These are phyloP conservation scores for Hyles vespertilio DNA, from an alignment of 1,140 invertebrate genomes.

Conservation along the genomic window DNA sequence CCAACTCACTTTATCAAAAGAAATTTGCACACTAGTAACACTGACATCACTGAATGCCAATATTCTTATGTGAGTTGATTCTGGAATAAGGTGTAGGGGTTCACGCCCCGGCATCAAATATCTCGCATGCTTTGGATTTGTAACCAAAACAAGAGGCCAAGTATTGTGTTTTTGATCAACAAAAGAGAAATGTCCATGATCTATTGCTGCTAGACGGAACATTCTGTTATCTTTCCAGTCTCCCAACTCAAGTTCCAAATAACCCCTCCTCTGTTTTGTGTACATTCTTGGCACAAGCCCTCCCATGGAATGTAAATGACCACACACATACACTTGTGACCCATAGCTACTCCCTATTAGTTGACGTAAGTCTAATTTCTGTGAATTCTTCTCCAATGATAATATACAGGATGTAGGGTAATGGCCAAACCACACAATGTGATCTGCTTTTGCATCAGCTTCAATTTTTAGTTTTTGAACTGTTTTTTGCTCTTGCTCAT, in stretches of 20 bases:
- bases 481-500: conserved; percentile 80
- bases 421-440: conserved; percentile 86
- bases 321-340: conserved; percentile 86
- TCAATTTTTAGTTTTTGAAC: conserved; percentile 53
- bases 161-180: conserved; percentile 84
- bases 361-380: conserved; percentile 75
- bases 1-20: conserved; percentile 79
- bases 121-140: conserved; percentile 91
- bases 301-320: conserved; percentile 91
- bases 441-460: conserved; percentile 53
- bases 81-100: conserved; percentile 80
- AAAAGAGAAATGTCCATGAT: conserved; percentile 94
- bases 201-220: conserved; percentile 89
- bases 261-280: conserved; percentile 88
- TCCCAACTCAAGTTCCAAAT: conserved; percentile 91
- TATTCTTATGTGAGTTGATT: conserved; percentile 89
- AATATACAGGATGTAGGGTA: conserved; percentile 94
- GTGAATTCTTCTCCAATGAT: conserved; percentile 68
- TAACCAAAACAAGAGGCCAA: conserved; percentile 90
- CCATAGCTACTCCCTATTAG: conserved; percentile 74
- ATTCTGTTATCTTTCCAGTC: conserved; percentile 96
- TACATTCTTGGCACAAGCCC: conserved; percentile 91
- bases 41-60: conserved; percentile 83
- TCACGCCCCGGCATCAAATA: conserved; percentile 85
- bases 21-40: conserved; percentile 83